Evolutionary conservation across 2,797 vertebrate genomes (phyloP).

Genomic region (Myotis findleyi): DNA sequence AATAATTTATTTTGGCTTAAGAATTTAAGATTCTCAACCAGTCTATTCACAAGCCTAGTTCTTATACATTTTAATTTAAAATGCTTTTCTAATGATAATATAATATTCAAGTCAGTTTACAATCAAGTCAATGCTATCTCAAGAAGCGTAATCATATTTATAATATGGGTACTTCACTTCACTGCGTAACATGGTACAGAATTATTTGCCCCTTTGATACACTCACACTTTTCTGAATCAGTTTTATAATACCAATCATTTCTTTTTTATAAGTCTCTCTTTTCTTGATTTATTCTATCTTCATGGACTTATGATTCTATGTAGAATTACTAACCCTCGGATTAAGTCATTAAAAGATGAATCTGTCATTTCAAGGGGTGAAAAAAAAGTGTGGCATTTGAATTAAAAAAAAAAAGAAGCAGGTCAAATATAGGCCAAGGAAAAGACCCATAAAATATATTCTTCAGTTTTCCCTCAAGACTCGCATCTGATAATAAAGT

Average conservation of each 20-base stretch:
- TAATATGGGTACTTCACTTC: slow-evolving; percentile 41
- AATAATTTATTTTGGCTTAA: slow-evolving; percentile 32
- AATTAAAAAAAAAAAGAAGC: slow-evolving; percentile 33
- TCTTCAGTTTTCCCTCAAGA: slow-evolving; percentile 37
- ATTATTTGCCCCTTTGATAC: slow-evolving; percentile 48
- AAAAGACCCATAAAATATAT: slow-evolving; percentile 28
- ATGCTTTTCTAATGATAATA: slow-evolving; percentile 59
- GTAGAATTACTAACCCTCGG: slow-evolving; percentile 49
- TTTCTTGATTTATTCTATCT: slow-evolving; percentile 62
- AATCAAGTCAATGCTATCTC: slow-evolving; percentile 63
- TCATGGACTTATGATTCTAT: slow-evolving; percentile 61
- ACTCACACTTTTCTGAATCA: slow-evolving; percentile 53
- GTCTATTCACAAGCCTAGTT: background rate
- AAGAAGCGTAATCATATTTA: slow-evolving; percentile 38
- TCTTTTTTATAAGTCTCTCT: slow-evolving; percentile 31
- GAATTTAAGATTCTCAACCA: slow-evolving; percentile 14
- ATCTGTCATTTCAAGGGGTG: slow-evolving; percentile 57
- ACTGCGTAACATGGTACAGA: slow-evolving; percentile 20
- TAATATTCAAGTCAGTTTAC: slow-evolving; percentile 62
- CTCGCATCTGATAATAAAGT: slow-evolving; percentile 56
- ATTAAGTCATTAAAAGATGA: slow-evolving; percentile 77
- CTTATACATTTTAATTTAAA: slow-evolving; percentile 59
- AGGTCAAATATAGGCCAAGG: slow-evolving; percentile 56
- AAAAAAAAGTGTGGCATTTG: slow-evolving; percentile 51
- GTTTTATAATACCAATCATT: slow-evolving; percentile 61